A percentile compares a stretch with the other conserved stretches of the same genome.
These are phyloP conservation scores for Torymus tubicola DNA, from an alignment of 2,888 invertebrate genomes.

Conservation along the genomic window DNA sequence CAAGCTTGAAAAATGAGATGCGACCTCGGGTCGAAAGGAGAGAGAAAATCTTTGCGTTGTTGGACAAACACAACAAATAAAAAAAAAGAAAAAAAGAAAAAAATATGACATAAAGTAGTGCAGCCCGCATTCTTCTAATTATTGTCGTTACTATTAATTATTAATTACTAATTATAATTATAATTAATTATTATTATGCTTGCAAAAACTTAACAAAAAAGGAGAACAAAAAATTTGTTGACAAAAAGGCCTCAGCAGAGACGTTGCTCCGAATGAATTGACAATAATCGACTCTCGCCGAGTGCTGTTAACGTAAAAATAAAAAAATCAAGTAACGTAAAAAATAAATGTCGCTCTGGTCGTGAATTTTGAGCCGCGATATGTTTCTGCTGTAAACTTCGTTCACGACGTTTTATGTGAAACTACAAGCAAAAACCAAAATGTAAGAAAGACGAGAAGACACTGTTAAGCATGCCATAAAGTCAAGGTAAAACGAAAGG, in stretches of 20 bases:
- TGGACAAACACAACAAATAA: constrained; percentile 8
- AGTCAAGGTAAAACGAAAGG: constrained; percentile 55
- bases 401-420: constrained; percentile 22
- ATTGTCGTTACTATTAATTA: constrained; percentile 48
- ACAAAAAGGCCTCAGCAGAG: constrained; percentile 64
- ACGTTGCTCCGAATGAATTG: constrained; percentile 74
- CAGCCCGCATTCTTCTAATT: constrained; percentile 39
- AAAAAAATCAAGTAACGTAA: constrained; percentile 13
- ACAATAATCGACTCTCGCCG: constrained; percentile 69
- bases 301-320: constrained; percentile 35
- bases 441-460: constrained; percentile 31
- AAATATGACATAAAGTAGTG: constrained; percentile 31
- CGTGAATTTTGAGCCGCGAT: constrained; percentile 28
- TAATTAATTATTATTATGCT: constrained; percentile 50
- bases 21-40: background rate
- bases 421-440: constrained; percentile 21
- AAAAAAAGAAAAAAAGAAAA: background rate
- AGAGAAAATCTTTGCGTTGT: constrained; percentile 23
- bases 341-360: constrained; percentile 32
- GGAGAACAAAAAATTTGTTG: constrained; percentile 40
- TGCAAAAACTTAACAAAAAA: constrained; percentile 39
- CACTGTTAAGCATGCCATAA: constrained; percentile 54
- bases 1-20: constrained; percentile 12
- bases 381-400: constrained; percentile 47
- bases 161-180: constrained; percentile 16